phyloP scores from a whole-genome alignment of 1,140 invertebrate genomes.

The Ostrea denselamellosa region DNA sequence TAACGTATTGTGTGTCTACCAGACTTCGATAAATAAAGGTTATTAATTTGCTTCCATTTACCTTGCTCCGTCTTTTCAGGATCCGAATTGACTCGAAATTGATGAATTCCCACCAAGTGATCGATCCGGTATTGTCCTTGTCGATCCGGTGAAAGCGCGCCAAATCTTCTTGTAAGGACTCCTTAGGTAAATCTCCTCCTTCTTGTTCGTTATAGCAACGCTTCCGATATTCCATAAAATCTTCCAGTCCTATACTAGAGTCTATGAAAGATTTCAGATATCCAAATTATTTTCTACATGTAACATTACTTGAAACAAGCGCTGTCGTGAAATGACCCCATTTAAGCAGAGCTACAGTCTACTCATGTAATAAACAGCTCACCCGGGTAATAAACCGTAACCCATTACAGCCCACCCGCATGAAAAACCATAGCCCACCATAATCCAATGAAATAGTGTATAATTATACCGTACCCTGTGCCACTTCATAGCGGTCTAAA shows the following conservation, averaged over 20 bases:
- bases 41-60: not conserved
- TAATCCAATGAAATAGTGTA: not conserved
- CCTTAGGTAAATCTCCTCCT: conserved; percentile 50
- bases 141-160: conserved; percentile 58
- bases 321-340: no score
- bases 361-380: no score
- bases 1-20: no score
- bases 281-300: no score
- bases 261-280: conserved; percentile 49
- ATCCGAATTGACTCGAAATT: conserved; percentile 60
- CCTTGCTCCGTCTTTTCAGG: conserved; percentile 56
- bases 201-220: conserved; percentile 52
- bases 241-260: conserved; percentile 56
- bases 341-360: no score
- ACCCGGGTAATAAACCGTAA: no score
- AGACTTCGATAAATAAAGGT: not conserved
- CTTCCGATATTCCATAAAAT: conserved; percentile 61
- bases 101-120: conserved; percentile 64
- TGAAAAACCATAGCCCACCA: not conserved
- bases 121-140: conserved; percentile 52
- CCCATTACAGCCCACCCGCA: no score
- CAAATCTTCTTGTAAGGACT: conserved; percentile 54
- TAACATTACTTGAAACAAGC: no score
- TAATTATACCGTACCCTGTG: conserved; percentile 51
- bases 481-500: conserved; percentile 59